Conservation (phyloP, 1,140 invertebrate species). For the Penaeus japonicus region DNA sequence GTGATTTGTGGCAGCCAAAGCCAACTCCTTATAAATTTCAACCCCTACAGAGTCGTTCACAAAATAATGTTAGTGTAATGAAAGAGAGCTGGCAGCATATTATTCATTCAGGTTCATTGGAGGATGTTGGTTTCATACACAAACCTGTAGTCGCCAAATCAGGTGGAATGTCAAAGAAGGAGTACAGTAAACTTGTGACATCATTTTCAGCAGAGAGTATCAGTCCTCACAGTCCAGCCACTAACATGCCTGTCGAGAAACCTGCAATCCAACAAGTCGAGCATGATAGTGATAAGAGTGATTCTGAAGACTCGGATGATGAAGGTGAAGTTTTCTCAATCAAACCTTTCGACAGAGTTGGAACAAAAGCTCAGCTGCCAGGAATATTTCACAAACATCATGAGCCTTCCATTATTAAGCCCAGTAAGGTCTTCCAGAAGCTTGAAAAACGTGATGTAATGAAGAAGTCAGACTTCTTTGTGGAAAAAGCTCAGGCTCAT, state of each 20-base stretch:
- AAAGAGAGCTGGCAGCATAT: constrained; percentile 42
- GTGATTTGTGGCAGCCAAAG: constrained; percentile 15
- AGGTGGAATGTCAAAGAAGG: constrained; percentile 17
- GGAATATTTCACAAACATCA: constrained; percentile 39
- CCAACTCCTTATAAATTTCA: constrained; percentile 36
- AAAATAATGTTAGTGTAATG: constrained; percentile 36
- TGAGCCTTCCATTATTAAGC: neutral
- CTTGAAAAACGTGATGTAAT: constrained; percentile 40
- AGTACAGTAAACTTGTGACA: constrained; percentile 29
- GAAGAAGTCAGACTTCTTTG: constrained; percentile 31
- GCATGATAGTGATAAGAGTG: constrained; percentile 34
- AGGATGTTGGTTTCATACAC: constrained; percentile 45
- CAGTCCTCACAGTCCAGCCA: neutral
- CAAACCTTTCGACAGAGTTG: constrained; percentile 14
- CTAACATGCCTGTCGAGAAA: neutral
- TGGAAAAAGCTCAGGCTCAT: constrained; percentile 27
- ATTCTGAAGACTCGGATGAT: constrained; percentile 54
- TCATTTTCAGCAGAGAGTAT: constrained; percentile 42
- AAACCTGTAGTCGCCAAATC: constrained; percentile 42
- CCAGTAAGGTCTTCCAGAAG: constrained; percentile 31
- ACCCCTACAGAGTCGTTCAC: constrained; percentile 27
- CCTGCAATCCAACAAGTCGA: neutral
- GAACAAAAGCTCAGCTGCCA: constrained; percentile 27
- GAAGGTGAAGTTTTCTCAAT: constrained; percentile 57
- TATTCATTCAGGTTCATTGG: constrained; percentile 15